phyloP scores from a whole-genome alignment of 2,888 invertebrate species.

The Pollenia amentaria region DNA sequence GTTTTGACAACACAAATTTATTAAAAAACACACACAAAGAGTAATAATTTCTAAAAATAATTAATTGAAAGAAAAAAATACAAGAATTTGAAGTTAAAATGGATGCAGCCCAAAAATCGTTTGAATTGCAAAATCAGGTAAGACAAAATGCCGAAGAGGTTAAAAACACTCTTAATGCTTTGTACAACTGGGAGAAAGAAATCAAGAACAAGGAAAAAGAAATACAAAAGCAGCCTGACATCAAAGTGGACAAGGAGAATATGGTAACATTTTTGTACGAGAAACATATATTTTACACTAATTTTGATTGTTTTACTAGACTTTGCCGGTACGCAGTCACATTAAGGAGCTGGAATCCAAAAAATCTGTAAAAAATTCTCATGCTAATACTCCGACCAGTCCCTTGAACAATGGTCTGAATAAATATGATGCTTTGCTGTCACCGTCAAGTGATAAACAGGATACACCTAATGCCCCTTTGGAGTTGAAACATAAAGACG shows the following conservation, averaged over 20 bases:
- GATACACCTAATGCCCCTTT: conserved; percentile 76
- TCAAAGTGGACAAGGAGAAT: conserved; percentile 45
- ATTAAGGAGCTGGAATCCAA: conserved; percentile 37
- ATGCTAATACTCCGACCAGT: neutral
- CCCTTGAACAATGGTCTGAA: neutral
- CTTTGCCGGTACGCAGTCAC: conserved; percentile 77
- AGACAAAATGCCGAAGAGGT: conserved; percentile 80
- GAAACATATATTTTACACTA: neutral
- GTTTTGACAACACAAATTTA: conserved; percentile 66
- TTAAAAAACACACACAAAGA: neutral
- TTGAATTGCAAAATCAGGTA: conserved; percentile 84
- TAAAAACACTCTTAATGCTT: conserved; percentile 79
- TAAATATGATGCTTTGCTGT: conserved; percentile 19
- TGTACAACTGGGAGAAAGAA: conserved; percentile 83
- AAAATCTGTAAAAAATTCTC: neutral
- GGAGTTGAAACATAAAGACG: conserved; percentile 77
- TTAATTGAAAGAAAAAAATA: conserved; percentile 5
- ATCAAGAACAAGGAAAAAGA: conserved; percentile 82
- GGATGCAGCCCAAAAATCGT: conserved; percentile 77
- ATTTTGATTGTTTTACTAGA: conserved; percentile 47
- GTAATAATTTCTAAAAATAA: conserved; percentile 42
- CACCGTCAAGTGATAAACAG: conserved; percentile 76
- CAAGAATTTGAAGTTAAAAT: conserved; percentile 39
- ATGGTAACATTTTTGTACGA: conserved; percentile 24
- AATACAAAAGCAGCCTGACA: conserved; percentile 75